Conservation (phyloP, 2,797 vertebrate species). For the Leptoclinus maculatus region DNA sequence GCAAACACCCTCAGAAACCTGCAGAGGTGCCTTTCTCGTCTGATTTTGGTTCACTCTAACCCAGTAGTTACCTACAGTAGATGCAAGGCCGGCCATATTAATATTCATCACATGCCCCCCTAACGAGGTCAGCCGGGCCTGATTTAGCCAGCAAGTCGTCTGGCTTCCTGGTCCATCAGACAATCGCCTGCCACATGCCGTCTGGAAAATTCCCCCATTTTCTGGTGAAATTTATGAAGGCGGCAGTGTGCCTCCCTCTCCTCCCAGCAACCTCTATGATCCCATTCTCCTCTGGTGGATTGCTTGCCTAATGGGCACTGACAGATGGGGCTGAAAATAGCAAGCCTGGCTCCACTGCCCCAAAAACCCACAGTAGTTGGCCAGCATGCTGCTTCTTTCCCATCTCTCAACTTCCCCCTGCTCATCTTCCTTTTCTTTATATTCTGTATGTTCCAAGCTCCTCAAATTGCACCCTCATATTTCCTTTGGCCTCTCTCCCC, state of each 20-base stretch:
- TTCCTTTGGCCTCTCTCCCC: conserved; percentile 33
- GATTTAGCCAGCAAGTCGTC: conserved; percentile 79
- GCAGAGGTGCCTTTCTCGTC: conserved; percentile 19
- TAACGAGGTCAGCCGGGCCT: conserved; percentile 83
- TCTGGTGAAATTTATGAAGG: conserved; percentile 83
- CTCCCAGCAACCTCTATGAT: conserved; percentile 84
- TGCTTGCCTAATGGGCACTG: conserved; percentile 85
- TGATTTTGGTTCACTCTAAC: conserved; percentile 62
- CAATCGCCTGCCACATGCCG: conserved; percentile 82
- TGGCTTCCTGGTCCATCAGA: conserved; percentile 80
- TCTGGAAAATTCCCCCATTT: conserved; percentile 84
- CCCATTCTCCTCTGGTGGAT: conserved; percentile 86
- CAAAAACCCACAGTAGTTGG: conserved; percentile 71
- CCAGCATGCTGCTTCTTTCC: conserved; percentile 57
- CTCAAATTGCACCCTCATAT: conserved; percentile 51
- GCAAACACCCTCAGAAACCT: neutral
- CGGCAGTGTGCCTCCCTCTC: conserved; percentile 70
- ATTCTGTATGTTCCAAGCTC: conserved; percentile 24
- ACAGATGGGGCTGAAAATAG: conserved; percentile 85
- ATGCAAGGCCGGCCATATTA: conserved; percentile 72
- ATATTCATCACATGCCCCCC: conserved; percentile 81
- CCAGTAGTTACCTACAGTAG: conserved; percentile 76
- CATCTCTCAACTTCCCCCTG: conserved; percentile 58
- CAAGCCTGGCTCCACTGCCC: conserved; percentile 71
- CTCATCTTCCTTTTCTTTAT: conserved; percentile 51